These are phyloP conservation scores for Heliconius hortense DNA, from an alignment of 2,888 invertebrate genomes.

Conservation along the genomic window DNA sequence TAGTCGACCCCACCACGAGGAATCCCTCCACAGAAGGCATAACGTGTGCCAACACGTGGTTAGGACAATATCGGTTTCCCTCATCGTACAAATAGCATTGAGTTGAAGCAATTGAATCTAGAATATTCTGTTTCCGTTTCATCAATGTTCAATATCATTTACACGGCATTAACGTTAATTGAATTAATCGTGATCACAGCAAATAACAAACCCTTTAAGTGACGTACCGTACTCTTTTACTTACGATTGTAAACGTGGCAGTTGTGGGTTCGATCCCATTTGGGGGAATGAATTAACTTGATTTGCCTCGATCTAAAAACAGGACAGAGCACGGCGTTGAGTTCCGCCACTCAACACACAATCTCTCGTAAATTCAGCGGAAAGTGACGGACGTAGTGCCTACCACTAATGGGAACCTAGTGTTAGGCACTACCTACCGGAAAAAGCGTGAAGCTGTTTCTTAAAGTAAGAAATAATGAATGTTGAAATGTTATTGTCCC, in stretches of 20 bases:
- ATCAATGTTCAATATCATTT: not conserved
- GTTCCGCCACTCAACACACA: too few species aligned
- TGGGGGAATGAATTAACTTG: too few species aligned
- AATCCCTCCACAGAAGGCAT: conserved; percentile 21
- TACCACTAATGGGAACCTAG: too few species aligned
- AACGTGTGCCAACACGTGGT: conserved; percentile 23
- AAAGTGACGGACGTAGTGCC: too few species aligned
- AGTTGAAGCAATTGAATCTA: not conserved
- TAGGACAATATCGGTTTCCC: conserved; percentile 20
- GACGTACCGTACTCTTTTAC: not conserved
- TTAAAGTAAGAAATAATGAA: too few species aligned
- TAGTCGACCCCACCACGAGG: conserved; percentile 23
- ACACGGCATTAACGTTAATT: not conserved
- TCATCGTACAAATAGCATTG: conserved; percentile 12
- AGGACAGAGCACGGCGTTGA: too few species aligned
- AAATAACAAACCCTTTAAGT: not conserved
- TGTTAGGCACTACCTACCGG: too few species aligned
- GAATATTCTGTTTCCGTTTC: not conserved
- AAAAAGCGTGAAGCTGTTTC: too few species aligned
- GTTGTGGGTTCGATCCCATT: too few species aligned
- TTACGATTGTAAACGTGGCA: not conserved
- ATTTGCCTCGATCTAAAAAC: too few species aligned
- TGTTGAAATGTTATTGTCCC: not conserved
- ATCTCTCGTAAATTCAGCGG: too few species aligned
- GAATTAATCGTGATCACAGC: not conserved